Evolutionary conservation across 2,888 invertebrate species (phyloP).

Genomic region (Eristalis arbustorum): DNA sequence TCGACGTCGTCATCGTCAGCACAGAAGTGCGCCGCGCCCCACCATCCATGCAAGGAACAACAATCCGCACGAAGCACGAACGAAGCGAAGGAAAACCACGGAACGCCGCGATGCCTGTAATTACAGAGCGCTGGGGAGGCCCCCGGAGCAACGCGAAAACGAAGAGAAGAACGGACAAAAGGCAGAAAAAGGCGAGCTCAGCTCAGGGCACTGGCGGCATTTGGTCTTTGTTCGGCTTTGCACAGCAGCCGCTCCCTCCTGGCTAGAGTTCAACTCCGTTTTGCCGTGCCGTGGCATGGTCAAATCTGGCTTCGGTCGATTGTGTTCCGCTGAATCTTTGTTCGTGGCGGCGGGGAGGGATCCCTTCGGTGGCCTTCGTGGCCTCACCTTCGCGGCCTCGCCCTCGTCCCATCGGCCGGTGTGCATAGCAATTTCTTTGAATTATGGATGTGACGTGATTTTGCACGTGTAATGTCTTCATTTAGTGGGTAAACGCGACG

Average conservation of each 20-base stretch:
- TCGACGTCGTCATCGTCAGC: conserved; percentile 24
- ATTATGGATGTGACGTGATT: conserved; percentile 70
- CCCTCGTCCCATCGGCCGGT: background rate
- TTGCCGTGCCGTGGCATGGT: conserved; percentile 45
- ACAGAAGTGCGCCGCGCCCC: conserved; percentile 55
- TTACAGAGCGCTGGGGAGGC: conserved; percentile 42
- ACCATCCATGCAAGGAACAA: conserved; percentile 63
- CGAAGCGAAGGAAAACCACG: conserved; percentile 50
- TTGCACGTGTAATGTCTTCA: conserved; percentile 71
- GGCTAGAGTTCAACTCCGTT: conserved; percentile 60
- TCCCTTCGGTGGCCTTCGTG: conserved; percentile 1
- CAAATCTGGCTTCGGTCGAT: conserved; percentile 54
- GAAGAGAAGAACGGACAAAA: conserved; percentile 19
- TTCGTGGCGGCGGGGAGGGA: background rate
- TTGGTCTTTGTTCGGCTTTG: conserved; percentile 61
- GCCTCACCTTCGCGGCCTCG: background rate
- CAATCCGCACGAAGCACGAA: conserved; percentile 33
- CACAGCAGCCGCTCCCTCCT: conserved; percentile 22
- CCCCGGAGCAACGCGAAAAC: conserved; percentile 47
- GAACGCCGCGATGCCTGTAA: conserved; percentile 53
- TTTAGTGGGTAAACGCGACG: conserved; percentile 60
- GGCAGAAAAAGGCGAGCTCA: background rate
- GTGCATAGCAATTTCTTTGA: conserved; percentile 65
- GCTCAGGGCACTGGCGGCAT: conserved; percentile 43
- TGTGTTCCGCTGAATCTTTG: conserved; percentile 6